Base-by-base conservation (phyloP, 2,797 vertebrate genomes). In the Syndactyla subalaris region DNA sequence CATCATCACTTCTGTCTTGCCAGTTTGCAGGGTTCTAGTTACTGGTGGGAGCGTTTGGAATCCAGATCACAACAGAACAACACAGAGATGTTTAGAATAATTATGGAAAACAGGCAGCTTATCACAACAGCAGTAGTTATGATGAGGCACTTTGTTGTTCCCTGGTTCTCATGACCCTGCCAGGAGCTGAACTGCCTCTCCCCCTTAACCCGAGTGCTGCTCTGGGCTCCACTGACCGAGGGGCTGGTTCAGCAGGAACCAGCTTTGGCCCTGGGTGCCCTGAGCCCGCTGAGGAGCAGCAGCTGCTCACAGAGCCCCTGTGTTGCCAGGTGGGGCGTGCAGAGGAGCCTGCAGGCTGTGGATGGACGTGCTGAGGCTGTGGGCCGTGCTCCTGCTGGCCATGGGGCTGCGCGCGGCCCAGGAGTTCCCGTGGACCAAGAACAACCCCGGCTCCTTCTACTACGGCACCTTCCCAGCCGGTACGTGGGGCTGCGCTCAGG, bases 391-490 rank as follows among this genome's bases (percentile, higher is more conserved):
- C 63, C 62, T 98, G 98, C 96, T 98, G 95, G 93, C 97, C 97
- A 87, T 97, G 95, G 95, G 95, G 97, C 97, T 98, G 97, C 98
- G 97, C 90, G 92, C 97, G 93, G 96, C 98, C 95, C 96, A 98
- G 97, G 98, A 98, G 82, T 98, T 98, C 97, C 97, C 98, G 81
- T 98, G 98, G 98, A 98, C 98, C 98, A 98, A 98, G 97, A 98
- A 98, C 96, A 96, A 98, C 29, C 98, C 98, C 27, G 94, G 98
- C 96, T 98, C 99, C 98, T 99, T 99, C 99, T 98, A 99, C 98
- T 99, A 99, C 48, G 99, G 99, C 98, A 98, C 98, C 94, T 99
- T 99, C 96, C 99, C 99, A 96, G 96, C 97, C 94, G 99, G 99
- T 99, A 98, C 14, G 93, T 79, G 77, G 46, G 10, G 5, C 23